Conservation (phyloP, 2,888 invertebrate genomes). For the Diarsia rubi region DNA sequence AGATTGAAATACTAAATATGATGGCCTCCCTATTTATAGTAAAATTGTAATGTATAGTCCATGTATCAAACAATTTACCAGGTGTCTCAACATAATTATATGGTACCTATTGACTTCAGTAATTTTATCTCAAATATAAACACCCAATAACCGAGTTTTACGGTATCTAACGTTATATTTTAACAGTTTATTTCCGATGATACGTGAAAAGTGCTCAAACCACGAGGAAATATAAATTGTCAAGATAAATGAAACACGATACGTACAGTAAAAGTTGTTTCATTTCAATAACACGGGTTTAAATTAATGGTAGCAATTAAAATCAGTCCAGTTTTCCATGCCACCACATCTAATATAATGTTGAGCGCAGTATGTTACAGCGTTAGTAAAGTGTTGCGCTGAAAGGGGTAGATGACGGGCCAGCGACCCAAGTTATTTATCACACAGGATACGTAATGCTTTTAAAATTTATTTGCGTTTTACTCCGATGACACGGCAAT, state of each 20-base stretch:
- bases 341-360: slow-evolving; percentile 49
- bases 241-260: slow-evolving; percentile 62
- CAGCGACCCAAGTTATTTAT: slow-evolving; percentile 84
- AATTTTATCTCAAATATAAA: slow-evolving; percentile 8
- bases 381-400: slow-evolving; percentile 63
- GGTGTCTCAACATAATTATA: background rate
- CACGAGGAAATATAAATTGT: slow-evolving; percentile 60
- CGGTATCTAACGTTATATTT: slow-evolving; percentile 31
- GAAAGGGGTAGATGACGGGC: slow-evolving; percentile 81
- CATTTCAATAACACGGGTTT: slow-evolving; percentile 60
- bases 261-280: slow-evolving; percentile 60
- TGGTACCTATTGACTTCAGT: background rate
- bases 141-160: slow-evolving; percentile 15
- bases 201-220: slow-evolving; percentile 51
- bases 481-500: slow-evolving; percentile 78
- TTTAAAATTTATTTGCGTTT: slow-evolving; percentile 88
- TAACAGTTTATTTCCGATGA: slow-evolving; percentile 37
- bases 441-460: slow-evolving; percentile 83
- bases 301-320: slow-evolving; percentile 63
- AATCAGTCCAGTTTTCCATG: slow-evolving; percentile 61
- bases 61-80: background rate
- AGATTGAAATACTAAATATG: no score
- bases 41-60: background rate
- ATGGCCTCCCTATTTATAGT: background rate
- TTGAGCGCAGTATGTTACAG: slow-evolving; percentile 41